Percentiles rank a stretch among this genome's conserved stretches.
Conservation (phyloP, 2,113 vertebrate genomes). For the human region DNA sequence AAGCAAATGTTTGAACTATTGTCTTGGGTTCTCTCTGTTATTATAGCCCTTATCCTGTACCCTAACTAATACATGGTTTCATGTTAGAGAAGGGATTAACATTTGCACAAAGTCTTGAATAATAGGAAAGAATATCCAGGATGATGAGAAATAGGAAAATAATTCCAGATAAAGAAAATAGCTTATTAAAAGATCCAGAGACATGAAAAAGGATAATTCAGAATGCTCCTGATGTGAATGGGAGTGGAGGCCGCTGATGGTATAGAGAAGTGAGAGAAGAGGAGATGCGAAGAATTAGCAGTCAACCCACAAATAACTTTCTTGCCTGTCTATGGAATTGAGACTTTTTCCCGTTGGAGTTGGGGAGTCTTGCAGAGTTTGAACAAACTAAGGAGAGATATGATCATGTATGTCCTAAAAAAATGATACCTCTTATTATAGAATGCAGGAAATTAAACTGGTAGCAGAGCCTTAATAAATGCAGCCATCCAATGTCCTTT, state of each 20-base stretch:
- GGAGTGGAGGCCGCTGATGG: rapidly evolving
- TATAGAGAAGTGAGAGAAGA: background rate
- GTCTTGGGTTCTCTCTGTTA: background rate
- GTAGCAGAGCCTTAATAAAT: background rate
- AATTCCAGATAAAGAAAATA: background rate
- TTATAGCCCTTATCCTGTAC: background rate
- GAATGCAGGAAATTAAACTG: background rate
- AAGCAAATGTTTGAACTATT: background rate
- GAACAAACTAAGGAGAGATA: background rate
- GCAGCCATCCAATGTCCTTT: background rate
- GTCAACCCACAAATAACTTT: background rate
- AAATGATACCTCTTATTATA: background rate
- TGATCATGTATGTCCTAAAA: background rate
- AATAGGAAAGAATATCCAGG: background rate
- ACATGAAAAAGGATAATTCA: background rate
- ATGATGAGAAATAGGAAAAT: background rate
- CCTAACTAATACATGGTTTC: background rate
- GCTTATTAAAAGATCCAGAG: background rate
- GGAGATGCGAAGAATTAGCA: background rate
- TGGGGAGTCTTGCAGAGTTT: background rate
- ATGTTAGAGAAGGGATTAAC: background rate
- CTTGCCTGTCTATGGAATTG: background rate
- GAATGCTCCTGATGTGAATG: background rate
- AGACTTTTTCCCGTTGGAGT: background rate
- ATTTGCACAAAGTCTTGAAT: background rate